phyloP scores from a whole-genome alignment of 1,140 invertebrate genomes.

The Drosophila sechellia region DNA sequence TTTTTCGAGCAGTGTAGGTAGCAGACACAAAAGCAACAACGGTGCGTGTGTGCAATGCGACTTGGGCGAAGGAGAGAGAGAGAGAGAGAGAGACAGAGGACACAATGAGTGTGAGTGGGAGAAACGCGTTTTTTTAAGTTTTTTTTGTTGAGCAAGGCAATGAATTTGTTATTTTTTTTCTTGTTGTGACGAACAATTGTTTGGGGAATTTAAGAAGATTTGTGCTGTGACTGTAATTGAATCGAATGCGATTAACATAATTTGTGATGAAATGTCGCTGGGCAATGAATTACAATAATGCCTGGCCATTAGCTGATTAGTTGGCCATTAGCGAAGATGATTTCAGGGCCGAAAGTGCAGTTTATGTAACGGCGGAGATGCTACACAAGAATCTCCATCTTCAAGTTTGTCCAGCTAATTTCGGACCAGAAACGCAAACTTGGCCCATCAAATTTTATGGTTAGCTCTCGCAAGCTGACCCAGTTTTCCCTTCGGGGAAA shows the following conservation, averaged over 20 bases:
- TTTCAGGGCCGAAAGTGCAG: conserved; percentile 39
- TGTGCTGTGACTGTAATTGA: conserved; percentile 65
- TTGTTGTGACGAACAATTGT: conserved; percentile 25
- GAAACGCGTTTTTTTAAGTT: conserved; percentile 30
- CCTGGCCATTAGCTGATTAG: conserved; percentile 73
- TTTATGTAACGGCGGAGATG: conserved; percentile 23
- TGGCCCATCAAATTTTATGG: conserved; percentile 66
- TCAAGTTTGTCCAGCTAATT: conserved; percentile 26
- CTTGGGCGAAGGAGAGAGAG: conserved; percentile 1
- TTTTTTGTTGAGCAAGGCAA: conserved; percentile 52
- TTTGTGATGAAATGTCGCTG: conserved; percentile 47
- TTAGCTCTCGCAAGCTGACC: conserved; percentile 19
- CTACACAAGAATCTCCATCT: conserved; percentile 11
- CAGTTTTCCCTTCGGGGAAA: conserved; percentile 17
- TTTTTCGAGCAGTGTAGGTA: conserved; percentile 24
- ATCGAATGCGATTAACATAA: conserved; percentile 83
- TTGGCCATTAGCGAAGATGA: conserved; percentile 59
- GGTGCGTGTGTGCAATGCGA: conserved; percentile 11
- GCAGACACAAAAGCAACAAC: conserved; percentile 25
- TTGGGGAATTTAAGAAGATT: conserved; percentile 45
- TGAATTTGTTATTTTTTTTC: conserved; percentile 40
- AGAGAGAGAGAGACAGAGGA: neutral
- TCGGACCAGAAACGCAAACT: conserved; percentile 35
- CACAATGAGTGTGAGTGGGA: conserved; percentile 16
- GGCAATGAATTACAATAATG: conserved; percentile 67